Percentiles rank a stretch among this genome's conserved stretches.
Evolutionary conservation across 2,797 vertebrate genomes (phyloP).

Genomic region (Chromis chromis): DNA sequence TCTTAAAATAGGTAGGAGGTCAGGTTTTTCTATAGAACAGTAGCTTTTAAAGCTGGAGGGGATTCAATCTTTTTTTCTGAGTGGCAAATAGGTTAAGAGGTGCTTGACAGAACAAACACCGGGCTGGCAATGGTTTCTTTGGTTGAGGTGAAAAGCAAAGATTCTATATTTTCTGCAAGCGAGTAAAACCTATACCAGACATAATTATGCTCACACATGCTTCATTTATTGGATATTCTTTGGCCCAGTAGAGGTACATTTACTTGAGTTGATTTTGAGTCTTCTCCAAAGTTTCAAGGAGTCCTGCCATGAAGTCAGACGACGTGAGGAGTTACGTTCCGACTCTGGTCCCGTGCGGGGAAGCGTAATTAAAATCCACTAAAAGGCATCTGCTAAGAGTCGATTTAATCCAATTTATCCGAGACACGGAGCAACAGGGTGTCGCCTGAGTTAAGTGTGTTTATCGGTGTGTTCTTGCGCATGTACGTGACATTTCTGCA

Average conservation of each 20-base stretch:
- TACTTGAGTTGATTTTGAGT: too few species aligned
- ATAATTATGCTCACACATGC: too few species aligned
- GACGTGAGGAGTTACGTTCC: slow-evolving; percentile 44
- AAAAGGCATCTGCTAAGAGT: slow-evolving; percentile 75
- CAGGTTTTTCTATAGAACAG: background rate
- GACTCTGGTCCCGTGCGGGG: slow-evolving; percentile 59
- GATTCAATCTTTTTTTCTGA: too few species aligned
- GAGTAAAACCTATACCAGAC: too few species aligned
- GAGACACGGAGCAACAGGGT: slow-evolving; percentile 59
- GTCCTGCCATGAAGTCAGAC: slow-evolving; percentile 24
- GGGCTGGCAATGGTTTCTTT: too few species aligned
- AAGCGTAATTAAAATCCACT: slow-evolving; percentile 77
- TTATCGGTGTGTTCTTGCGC: background rate
- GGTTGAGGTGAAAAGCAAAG: too few species aligned
- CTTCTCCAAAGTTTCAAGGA: slow-evolving; percentile 11
- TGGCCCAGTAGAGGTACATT: too few species aligned
- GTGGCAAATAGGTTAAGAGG: background rate
- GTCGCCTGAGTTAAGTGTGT: slow-evolving; percentile 18
- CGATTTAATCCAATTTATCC: slow-evolving; percentile 77
- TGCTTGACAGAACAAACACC: too few species aligned
- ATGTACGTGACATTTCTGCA: background rate
- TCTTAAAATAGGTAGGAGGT: background rate
- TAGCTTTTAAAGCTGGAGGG: background rate
- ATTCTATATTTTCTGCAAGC: too few species aligned
- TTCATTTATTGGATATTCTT: too few species aligned